phyloP scores from a whole-genome alignment of 2,113 vertebrate species.

The Lichenostomus cassidix region DNA sequence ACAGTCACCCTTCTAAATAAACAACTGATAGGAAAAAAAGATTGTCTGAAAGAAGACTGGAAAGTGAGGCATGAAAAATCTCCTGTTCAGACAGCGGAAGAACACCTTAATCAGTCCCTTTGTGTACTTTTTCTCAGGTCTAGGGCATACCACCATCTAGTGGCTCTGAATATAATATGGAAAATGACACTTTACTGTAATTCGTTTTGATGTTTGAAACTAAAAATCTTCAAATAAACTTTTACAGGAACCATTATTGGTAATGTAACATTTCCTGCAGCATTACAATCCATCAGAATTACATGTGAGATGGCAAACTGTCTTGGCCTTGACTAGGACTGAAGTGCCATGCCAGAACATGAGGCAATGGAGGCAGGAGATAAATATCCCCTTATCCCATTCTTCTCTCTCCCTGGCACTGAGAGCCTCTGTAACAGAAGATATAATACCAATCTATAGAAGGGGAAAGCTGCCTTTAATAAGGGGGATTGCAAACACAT shows the following conservation, averaged over 20 bases:
- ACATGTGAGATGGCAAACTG: not conserved
- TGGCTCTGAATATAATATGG: not conserved
- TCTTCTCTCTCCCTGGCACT: not conserved
- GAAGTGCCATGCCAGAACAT: not conserved
- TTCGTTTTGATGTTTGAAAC: not conserved
- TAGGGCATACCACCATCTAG: slow-evolving; percentile 44
- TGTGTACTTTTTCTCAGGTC: not conserved
- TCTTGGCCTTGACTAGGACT: not conserved
- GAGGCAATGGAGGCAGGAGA: not conserved
- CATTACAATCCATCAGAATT: not conserved
- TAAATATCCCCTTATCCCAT: not conserved
- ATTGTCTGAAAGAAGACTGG: not conserved
- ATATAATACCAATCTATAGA: not conserved
- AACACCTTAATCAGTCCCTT: not conserved
- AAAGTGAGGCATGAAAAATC: not conserved
- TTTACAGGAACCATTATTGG: not conserved
- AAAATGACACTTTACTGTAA: not conserved
- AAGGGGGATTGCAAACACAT: not conserved
- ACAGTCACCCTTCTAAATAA: not conserved
- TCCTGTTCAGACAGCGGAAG: not conserved
- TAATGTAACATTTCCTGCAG: not conserved
- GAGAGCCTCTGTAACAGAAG: not conserved
- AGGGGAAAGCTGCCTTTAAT: not conserved
- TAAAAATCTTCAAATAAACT: not conserved
- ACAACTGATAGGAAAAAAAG: not conserved